Evolutionary conservation across 2,888 invertebrate species (phyloP), one percentile per base, ranked within the genome.

Genomic region (Dichetophora obliterata): DNA sequence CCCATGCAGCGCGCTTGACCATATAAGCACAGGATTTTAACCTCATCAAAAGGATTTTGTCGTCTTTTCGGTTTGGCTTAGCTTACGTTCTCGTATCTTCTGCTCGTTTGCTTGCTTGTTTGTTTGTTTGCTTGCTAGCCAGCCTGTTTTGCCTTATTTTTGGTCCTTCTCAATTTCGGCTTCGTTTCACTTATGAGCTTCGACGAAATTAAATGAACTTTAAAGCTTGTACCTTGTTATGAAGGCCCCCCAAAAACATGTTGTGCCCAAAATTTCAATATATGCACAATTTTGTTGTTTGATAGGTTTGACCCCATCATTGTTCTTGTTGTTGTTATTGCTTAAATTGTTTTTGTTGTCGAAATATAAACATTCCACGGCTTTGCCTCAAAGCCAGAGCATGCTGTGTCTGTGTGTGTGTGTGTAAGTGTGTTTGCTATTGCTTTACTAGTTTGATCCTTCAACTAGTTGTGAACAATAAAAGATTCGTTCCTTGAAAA

Each of bases 11-110:
- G 27, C 31, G 22, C 61, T 52, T 65, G 74, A 74, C 74, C 74
- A 65, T 65, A 19, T 50, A 65, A 65, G 37, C 65, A 34, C 24
- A 52, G 50, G 63, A 65, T 65, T 74, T 43, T 65, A 54, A 74
- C 74, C 74, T 74, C 74, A 74, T 74, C 74, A 74, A 74, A 74
- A 74, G 74, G 74, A 74, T 74, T 74, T 65, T 50, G 74, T 52
- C 74, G 74, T 74, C 74, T 65, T 74, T 65, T 74, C 52, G 52
- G 37, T 65, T 74, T 52, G 34, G 31, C 34, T 74, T 37, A 43
- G 34, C 34, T 65, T 9, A 27, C 24, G 19, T 34, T 65, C 34
- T 27, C 9, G 1, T 59, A 14, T 14, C 6, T 5, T 19, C n/a
- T 63, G 22, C n/a, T n/a, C 31, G 34, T 16, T 16, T 34, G 63